Percentiles rank a stretch among this genome's conserved stretches.
These are phyloP conservation scores for Chrosomus eos DNA, from an alignment of 2,797 vertebrate genomes.

Conservation along the genomic window DNA sequence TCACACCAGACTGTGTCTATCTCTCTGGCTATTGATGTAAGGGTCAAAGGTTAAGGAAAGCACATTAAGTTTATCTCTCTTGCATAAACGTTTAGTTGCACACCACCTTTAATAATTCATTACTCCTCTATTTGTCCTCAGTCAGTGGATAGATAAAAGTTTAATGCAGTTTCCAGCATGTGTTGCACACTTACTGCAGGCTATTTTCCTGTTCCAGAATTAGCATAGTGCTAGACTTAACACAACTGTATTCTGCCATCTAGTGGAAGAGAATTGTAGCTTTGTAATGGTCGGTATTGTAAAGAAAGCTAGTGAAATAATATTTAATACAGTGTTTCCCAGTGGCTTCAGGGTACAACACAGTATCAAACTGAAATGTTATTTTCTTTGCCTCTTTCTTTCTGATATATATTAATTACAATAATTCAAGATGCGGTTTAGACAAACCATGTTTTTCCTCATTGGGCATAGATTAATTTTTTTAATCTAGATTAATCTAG, in stretches of 20 bases:
- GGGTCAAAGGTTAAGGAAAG: conserved; percentile 67
- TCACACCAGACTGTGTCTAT: conserved; percentile 40
- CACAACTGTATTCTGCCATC: conserved; percentile 68
- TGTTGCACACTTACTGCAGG: conserved; percentile 56
- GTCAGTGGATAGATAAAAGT: conserved; percentile 75
- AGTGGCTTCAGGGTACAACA: neutral
- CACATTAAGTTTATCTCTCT: conserved; percentile 46
- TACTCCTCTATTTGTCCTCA: conserved; percentile 64
- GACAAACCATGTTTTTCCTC: too few species aligned
- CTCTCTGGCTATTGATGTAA: conserved; percentile 34
- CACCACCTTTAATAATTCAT: conserved; percentile 77
- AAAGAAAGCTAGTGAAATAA: neutral
- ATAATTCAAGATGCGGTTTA: too few species aligned
- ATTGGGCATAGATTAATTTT: too few species aligned
- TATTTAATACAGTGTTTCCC: neutral
- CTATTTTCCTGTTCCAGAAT: neutral
- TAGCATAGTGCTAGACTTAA: neutral
- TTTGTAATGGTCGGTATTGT: neutral
- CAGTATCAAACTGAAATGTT: neutral
- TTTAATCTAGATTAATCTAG: too few species aligned
- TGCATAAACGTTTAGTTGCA: conserved; percentile 23
- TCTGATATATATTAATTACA: too few species aligned
- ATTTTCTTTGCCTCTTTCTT: too few species aligned
- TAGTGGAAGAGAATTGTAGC: conserved; percentile 29
- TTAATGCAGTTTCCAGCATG: conserved; percentile 79